Base-by-base conservation (phyloP, 2,888 invertebrate species). In the Aphidoletes aphidimyza region DNA sequence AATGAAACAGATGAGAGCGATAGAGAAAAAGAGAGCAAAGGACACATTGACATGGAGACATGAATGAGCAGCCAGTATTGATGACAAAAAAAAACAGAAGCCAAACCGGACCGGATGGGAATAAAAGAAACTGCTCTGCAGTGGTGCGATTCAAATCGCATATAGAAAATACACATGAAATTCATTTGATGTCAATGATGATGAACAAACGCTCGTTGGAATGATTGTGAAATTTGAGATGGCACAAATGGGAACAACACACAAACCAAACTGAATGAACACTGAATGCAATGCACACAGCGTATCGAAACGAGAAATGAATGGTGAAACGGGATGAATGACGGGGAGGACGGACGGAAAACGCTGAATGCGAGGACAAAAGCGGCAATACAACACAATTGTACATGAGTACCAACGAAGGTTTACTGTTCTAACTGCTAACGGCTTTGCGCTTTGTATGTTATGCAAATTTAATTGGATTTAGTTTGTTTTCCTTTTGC, bases 401-500 rank as follows among this genome's bases (percentile, higher is more conserved):
- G 54, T 22, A 54, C 54, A 54, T 14, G 17, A 54, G 22, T n/a
- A 22, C 54, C 54, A 54, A 26, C 22, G 54, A 54, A 54, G 69
- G 69, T 69, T 34, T 69, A 3, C 69, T 17, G 34, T 26, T 69
- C 34, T 30, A 69, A 69, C 26, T 69, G 69, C 69, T 69, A 30
- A 69, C 69, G 34, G 69, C 69, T 69, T 69, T 69, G 69, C 69
- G 11, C 34, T 69, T 69, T 69, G 69, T 69, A 69, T 69, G 30
- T 34, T 69, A 69, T 69, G 69, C 69, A 69, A 69, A 69, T 69
- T 69, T 69, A 69, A 69, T 69, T 69, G 69, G 69, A 69, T 69
- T 69, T 69, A 69, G 69, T 69, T 69, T 26, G 69, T 30, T 69
- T 69, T 69, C 30, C 69, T 69, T 69, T 69, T 30, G 69, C 69